Percentiles rank a stretch among this genome's conserved stretches.
Conservation (phyloP, 2,797 vertebrate species). For the Bryconaethiops microstoma region DNA sequence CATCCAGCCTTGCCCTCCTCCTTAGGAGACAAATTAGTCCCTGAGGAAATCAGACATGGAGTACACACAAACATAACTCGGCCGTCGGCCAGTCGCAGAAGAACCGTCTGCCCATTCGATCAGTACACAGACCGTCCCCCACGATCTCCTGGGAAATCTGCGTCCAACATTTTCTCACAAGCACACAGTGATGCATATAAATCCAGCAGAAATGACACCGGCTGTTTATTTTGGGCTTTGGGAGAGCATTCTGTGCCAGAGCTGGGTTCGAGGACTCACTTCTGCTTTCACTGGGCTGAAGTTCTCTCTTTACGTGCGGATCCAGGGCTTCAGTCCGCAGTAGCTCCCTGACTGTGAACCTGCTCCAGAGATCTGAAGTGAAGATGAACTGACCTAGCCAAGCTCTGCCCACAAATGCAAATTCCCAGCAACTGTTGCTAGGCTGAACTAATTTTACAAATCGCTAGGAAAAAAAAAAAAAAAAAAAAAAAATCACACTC, state of each 20-base stretch:
- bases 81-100: constrained; percentile 58
- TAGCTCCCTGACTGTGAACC: neutral
- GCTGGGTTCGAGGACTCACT: neutral
- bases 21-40: constrained; percentile 46
- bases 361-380: neutral
- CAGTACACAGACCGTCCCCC: constrained; percentile 46
- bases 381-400: too few relatives aligned
- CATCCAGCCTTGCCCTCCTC: constrained; percentile 40
- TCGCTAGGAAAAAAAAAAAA: too few relatives aligned
- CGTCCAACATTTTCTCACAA: constrained; percentile 63
- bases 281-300: neutral
- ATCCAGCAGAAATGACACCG: constrained; percentile 47
- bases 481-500: too few relatives aligned
- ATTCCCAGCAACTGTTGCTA: too few relatives aligned
- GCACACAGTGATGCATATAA: constrained; percentile 49
- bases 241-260: constrained; percentile 12
- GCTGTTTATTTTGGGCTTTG: constrained; percentile 37
- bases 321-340: neutral
- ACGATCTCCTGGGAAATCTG: constrained; percentile 56
- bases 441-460: too few relatives aligned
- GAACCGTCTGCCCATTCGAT: constrained; percentile 54
- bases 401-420: too few relatives aligned
- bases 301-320: constrained; percentile 1
- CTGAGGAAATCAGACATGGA: constrained; percentile 48
- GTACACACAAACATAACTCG: constrained; percentile 47